These are phyloP conservation scores for Eupithecia abbreviata DNA, from an alignment of 2,888 invertebrate genomes.

Conservation along the genomic window DNA sequence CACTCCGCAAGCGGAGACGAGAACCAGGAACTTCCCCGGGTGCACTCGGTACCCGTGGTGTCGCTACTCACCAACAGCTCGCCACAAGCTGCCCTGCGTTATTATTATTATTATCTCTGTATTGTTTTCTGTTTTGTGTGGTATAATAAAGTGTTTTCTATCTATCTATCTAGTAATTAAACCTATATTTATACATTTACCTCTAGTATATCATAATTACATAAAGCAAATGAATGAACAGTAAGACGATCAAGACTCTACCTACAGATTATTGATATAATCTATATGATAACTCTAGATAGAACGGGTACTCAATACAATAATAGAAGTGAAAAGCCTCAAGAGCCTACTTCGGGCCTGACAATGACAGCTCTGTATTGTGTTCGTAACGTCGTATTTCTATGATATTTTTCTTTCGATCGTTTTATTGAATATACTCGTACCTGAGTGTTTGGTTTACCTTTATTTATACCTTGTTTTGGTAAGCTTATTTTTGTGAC, in stretches of 20 bases:
- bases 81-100: too few species aligned
- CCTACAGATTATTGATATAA: neutral
- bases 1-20: too few species aligned
- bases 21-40: too few species aligned
- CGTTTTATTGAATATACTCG: conserved; percentile 11
- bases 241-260: neutral
- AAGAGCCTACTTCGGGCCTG: conserved; percentile 29
- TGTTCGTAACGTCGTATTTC: conserved; percentile 17
- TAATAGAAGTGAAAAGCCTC: conserved; percentile 33
- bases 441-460: neutral
- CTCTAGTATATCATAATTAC: neutral
- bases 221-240: neutral
- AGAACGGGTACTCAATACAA: conserved; percentile 33
- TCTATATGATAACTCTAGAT: conserved; percentile 15
- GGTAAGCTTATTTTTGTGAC: conserved; percentile 5
- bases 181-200: too few species aligned
- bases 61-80: too few species aligned
- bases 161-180: too few species aligned
- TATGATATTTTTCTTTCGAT: conserved; percentile 21
- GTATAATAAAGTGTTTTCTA: too few species aligned
- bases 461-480: conserved; percentile 7
- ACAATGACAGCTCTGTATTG: conserved; percentile 33
- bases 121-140: too few species aligned
- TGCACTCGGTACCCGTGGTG: too few species aligned
- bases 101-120: too few species aligned